A percentile compares a stretch with the other conserved stretches of the same genome.
phyloP scores from a whole-genome alignment of 2,888 invertebrate species.

The Parascotia fuliginaria region DNA sequence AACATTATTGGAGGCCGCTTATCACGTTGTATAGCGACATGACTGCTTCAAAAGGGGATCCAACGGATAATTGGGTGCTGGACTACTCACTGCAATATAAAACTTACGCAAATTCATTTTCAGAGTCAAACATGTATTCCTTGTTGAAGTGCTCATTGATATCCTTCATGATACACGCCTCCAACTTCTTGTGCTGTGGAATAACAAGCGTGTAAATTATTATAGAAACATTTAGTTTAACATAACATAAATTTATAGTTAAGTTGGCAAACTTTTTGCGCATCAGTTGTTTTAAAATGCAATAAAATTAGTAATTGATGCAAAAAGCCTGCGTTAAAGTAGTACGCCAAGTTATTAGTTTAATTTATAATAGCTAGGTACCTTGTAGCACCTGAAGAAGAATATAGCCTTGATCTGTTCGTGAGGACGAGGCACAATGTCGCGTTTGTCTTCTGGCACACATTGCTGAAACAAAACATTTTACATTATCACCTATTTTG shows the following conservation, averaged over 20 bases:
- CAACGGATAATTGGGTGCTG: too few relatives aligned
- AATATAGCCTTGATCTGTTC: conserved; percentile 89
- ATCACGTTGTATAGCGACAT: too few relatives aligned
- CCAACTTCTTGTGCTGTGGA: conserved; percentile 88
- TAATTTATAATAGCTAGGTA: conserved; percentile 39
- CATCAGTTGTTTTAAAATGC: too few relatives aligned
- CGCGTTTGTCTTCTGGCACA: conserved; percentile 88
- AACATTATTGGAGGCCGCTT: too few relatives aligned
- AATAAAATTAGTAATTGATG: too few relatives aligned
- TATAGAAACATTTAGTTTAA: background rate
- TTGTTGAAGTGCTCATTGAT: conserved; percentile 87
- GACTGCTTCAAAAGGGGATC: too few relatives aligned
- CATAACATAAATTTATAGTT: too few relatives aligned
- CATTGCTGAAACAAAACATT: conserved; percentile 85
- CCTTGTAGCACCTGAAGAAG: conserved; percentile 91
- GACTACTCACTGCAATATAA: too few relatives aligned
- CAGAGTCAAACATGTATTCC: conserved; percentile 85
- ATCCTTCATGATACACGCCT: conserved; percentile 90
- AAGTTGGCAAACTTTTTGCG: too few relatives aligned
- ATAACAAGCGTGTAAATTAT: background rate
- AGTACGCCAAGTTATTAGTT: too few relatives aligned
- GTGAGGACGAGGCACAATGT: conserved; percentile 87
- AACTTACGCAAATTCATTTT: conserved; percentile 79
- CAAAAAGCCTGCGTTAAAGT: too few relatives aligned
- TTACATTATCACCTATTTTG: background rate